These are phyloP conservation scores for Rafetus swinhoei DNA, from an alignment of 2,113 vertebrate genomes.

Conservation along the genomic window DNA sequence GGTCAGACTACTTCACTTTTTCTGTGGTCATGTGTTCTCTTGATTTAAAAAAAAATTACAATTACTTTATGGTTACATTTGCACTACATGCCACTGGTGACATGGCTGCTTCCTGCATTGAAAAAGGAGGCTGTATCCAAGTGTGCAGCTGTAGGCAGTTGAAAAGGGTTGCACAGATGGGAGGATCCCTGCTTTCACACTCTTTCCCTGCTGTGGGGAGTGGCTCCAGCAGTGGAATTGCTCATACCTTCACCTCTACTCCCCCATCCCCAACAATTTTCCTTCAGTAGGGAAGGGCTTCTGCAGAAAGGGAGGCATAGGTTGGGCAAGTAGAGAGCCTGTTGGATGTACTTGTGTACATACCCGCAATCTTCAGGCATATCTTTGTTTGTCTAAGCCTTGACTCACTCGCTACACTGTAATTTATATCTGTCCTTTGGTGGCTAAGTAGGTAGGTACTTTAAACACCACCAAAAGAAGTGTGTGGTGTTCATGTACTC, in stretches of 20 bases:
- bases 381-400: background rate
- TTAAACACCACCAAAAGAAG: background rate
- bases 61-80: background rate
- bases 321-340: background rate
- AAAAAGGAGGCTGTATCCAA: background rate
- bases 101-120: background rate
- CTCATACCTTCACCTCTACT: background rate
- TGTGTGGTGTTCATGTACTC: background rate
- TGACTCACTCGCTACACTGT: background rate
- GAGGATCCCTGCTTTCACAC: too few species aligned
- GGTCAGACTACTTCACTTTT: background rate
- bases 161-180: background rate
- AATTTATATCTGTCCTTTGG: background rate
- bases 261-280: background rate
- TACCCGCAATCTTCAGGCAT: background rate
- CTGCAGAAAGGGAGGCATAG: background rate
- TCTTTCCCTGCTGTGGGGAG: too few species aligned
- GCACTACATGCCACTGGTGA: background rate
- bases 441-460: background rate
- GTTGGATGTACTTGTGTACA: background rate
- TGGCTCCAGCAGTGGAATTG: background rate
- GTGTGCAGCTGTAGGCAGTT: background rate
- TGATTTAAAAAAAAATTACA: background rate
- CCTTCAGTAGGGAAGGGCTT: background rate
- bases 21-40: conserved; percentile 4